Conservation (phyloP, 2,797 vertebrate species). For the Erethizon dorsatum region DNA sequence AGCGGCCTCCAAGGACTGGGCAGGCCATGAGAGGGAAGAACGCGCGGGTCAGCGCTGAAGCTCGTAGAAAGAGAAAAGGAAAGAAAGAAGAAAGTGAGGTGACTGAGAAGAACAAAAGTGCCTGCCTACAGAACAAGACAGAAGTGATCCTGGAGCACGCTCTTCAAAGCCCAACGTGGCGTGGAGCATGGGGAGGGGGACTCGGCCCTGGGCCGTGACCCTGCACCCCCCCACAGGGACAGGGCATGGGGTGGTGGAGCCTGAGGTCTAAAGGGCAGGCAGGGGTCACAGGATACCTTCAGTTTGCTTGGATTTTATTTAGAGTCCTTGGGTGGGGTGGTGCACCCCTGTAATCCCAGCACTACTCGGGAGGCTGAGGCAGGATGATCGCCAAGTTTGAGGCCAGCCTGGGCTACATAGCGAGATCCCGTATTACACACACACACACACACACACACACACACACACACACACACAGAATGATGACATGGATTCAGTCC, state of each 20-base stretch:
- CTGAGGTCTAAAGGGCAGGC: background rate
- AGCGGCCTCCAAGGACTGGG: too few relatives aligned
- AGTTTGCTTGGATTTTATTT: background rate
- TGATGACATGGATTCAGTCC: too few relatives aligned
- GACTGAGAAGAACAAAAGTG: slow-evolving; percentile 71
- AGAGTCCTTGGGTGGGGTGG: background rate
- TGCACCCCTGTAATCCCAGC: background rate
- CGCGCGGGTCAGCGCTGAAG: slow-evolving; percentile 54
- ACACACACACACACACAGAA: background rate
- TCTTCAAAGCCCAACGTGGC: slow-evolving; percentile 34
- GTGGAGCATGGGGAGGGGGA: fast-evolving
- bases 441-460: background rate
- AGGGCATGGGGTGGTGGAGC: background rate
- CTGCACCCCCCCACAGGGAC: background rate
- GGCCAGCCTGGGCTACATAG: background rate
- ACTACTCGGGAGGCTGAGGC: background rate
- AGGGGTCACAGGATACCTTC: too few relatives aligned
- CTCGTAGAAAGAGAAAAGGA: slow-evolving; percentile 35
- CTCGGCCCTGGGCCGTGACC: background rate
- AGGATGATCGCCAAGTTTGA: background rate
- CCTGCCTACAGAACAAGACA: slow-evolving; percentile 38
- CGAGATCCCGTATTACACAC: background rate
- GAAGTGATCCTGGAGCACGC: background rate
- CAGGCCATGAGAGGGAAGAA: slow-evolving; percentile 28
- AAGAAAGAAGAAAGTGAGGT: background rate